These are phyloP conservation scores for Aldrovandia affinis DNA, from an alignment of 2,797 vertebrate species.

Conservation along the genomic window DNA sequence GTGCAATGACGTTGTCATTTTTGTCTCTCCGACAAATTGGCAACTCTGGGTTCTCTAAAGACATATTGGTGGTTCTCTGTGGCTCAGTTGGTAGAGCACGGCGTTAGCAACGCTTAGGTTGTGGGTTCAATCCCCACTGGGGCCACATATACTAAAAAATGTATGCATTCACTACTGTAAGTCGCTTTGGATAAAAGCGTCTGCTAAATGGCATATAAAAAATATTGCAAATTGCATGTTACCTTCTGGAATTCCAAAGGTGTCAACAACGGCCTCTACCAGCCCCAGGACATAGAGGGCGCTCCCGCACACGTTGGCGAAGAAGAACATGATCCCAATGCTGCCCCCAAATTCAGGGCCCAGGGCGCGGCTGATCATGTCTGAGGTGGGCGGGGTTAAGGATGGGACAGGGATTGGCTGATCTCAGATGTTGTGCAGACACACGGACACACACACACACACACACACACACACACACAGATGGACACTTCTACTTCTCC, in stretches of 20 bases:
- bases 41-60: not conserved
- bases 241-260: constrained; percentile 81
- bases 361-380: constrained; percentile 91
- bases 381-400: constrained; percentile 69
- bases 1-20: not conserved
- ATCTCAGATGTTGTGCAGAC: not conserved
- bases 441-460: not conserved
- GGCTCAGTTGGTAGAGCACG: too few relatives aligned
- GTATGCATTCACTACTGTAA: too few relatives aligned
- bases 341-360: constrained; percentile 90
- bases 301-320: constrained; percentile 87
- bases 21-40: not conserved
- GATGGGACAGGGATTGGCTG: not conserved
- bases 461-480: not conserved
- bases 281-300: constrained; percentile 85
- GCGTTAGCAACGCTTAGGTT: too few relatives aligned
- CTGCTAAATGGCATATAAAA: too few relatives aligned
- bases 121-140: too few relatives aligned
- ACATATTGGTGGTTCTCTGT: not conserved
- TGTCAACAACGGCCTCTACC: constrained; percentile 83
- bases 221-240: constrained; percentile 31
- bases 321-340: constrained; percentile 91
- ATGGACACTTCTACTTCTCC: not conserved
- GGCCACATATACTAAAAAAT: too few relatives aligned
- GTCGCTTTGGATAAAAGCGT: too few relatives aligned